A percentile compares a stretch with the other conserved stretches of the same genome.
These are phyloP conservation scores for Microhierax caerulescens DNA, from an alignment of 2,797 vertebrate species.

Conservation along the genomic window DNA sequence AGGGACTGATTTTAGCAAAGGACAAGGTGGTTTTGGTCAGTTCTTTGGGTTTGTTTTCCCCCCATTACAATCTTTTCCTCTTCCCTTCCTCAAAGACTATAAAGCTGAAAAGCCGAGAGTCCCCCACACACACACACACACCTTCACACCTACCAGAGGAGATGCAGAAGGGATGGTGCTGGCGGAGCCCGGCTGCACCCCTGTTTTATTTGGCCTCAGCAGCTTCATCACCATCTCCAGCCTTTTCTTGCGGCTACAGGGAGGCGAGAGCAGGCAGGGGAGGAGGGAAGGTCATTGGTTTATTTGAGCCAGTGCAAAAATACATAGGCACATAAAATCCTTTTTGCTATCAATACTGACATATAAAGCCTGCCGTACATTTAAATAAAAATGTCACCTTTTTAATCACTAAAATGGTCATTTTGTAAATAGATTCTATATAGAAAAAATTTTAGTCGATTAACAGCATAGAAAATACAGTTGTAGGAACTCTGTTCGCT, in stretches of 20 bases:
- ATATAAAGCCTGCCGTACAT: constrained; percentile 38
- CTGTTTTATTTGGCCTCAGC: not conserved
- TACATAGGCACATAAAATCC: constrained; percentile 69
- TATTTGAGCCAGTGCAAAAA: constrained; percentile 79
- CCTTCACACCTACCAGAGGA: not conserved
- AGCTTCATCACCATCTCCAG: not conserved
- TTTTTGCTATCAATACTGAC: constrained; percentile 13
- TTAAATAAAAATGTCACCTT: not conserved
- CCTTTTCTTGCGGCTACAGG: not conserved
- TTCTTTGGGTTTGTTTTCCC: no score
- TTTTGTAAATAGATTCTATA: constrained; percentile 66
- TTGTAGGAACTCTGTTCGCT: not conserved
- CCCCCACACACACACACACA: no score
- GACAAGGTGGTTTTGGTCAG: no score
- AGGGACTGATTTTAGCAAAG: not conserved
- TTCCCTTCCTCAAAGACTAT: not conserved
- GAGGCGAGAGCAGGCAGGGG: not conserved
- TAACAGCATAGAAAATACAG: constrained; percentile 56
- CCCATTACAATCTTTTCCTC: not conserved
- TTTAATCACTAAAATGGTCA: constrained; percentile 49
- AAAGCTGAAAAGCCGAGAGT: not conserved
- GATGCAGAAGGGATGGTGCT: no score
- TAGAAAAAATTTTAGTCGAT: constrained; percentile 55
- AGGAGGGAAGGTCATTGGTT: constrained; percentile 31
- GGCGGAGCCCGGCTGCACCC: not conserved